phyloP scores from a whole-genome alignment of 2,888 invertebrate genomes.

The Trachelus tabidus region DNA sequence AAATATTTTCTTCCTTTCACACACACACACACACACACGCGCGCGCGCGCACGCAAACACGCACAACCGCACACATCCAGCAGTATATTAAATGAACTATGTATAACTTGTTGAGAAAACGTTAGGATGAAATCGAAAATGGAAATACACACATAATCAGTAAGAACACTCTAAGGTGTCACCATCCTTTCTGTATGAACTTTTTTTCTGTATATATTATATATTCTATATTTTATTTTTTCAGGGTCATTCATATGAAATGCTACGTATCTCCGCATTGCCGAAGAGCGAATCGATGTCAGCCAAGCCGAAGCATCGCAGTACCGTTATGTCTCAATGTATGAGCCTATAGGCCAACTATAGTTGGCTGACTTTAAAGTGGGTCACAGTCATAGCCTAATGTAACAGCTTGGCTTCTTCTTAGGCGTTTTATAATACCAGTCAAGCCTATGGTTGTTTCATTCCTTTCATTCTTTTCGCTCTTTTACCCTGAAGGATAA shows the following conservation, averaged over 20 bases:
- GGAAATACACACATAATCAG: background rate
- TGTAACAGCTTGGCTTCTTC: conserved; percentile 50
- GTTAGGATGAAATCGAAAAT: background rate
- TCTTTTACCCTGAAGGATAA: background rate
- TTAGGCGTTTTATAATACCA: conserved; percentile 38
- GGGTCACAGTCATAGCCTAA: conserved; percentile 63
- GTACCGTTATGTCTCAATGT: conserved; percentile 65
- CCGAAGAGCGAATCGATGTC: conserved; percentile 56
- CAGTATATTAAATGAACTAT: background rate
- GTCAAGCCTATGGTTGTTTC: background rate
- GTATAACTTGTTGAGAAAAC: background rate
- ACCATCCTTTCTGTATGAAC: background rate
- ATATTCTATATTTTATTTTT: background rate
- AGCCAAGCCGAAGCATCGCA: conserved; percentile 52
- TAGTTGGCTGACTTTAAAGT: conserved; percentile 57
- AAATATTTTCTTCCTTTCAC: background rate
- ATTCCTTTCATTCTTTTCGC: background rate
- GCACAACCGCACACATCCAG: background rate
- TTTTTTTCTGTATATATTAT: background rate
- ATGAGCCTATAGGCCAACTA: conserved; percentile 41
- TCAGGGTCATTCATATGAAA: conserved; percentile 7
- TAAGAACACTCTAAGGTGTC: background rate
- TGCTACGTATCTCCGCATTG: conserved; percentile 17
- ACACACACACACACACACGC: no score
- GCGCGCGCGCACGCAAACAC: no score